Evolutionary conservation across 2,888 invertebrate species (phyloP), one percentile per base, ranked within the genome.

Genomic region (Drosophila siamana): DNA sequence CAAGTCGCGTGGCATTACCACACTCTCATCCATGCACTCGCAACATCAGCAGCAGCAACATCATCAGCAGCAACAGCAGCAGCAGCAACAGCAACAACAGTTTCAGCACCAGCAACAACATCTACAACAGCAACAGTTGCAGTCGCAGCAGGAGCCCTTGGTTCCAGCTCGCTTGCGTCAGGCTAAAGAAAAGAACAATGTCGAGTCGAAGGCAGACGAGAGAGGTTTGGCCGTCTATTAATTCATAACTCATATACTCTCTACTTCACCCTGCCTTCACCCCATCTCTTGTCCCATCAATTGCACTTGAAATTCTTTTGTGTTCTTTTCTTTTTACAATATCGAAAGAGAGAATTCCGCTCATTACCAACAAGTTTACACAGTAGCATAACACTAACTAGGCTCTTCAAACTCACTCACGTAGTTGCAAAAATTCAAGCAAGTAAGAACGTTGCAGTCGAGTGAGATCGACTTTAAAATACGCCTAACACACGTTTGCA

Each of bases 1-100:
- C 92, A 94, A 96, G 77, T 95, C 95, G 48, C 94, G 95, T 86
- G 96, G 95, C 74, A 94, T 97, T 88, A 96, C 97, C 52, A 97
- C 97, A 22, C 92, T 96, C 73, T 94, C 95, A 92, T 95, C 96
- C 38, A 92, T 93, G 78, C 92, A 91, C 86, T 87, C 89, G 76
- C 90, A 90, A 69, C 91, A 89, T 57, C 83, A 80, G 13, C 82
- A 80, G 8, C 80, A 87, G 6, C 78, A 75, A 2, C 80, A 76
- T 0, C 78, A 75, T 0, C 78, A 71, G 1, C 69, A 63, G 1
- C 65, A 74, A 4, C 73, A 75, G 6, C 72, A 79, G 4, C 77
- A 73, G 36, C 90, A 87, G 57, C 82, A 79, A 13, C 83, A 82
- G 28, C 90, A 87, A 55, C 82, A 79, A 19, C 83, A 80, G 11